Percentiles rank a stretch among this genome's conserved stretches.
Conservation (phyloP, 2,888 invertebrate genomes). For the Diarsia mendica region DNA sequence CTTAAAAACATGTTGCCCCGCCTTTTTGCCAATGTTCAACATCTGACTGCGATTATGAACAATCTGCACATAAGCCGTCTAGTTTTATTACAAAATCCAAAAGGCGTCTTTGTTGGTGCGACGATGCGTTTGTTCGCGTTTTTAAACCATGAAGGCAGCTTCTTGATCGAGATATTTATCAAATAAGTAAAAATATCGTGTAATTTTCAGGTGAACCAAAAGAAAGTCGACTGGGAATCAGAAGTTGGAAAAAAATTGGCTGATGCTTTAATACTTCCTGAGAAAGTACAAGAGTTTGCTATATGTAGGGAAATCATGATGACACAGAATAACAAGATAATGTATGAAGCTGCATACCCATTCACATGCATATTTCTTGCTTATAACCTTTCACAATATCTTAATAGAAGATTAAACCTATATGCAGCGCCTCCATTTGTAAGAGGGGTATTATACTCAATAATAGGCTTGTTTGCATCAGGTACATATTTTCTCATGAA, state of each 20-base stretch:
- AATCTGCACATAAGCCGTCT: too few relatives aligned
- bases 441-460: conserved; percentile 86
- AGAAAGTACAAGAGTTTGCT: conserved; percentile 95
- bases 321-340: conserved; percentile 90
- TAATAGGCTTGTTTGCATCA: conserved; percentile 89
- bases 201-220: conserved; percentile 89
- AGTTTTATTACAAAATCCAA: background rate
- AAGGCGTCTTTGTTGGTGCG: background rate
- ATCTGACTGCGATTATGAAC: too few relatives aligned
- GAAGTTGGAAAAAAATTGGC: conserved; percentile 91
- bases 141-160: background rate
- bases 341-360: conserved; percentile 90
- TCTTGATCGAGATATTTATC: background rate
- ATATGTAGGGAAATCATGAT: conserved; percentile 94
- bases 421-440: conserved; percentile 88
- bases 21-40: too few relatives aligned
- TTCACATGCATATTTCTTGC: conserved; percentile 84
- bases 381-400: conserved; percentile 87
- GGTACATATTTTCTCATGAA: conserved; percentile 92
- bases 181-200: background rate
- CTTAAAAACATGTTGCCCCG: too few relatives aligned
- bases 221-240: conserved; percentile 92
- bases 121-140: background rate
- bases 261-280: conserved; percentile 93
- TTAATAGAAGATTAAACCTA: conserved; percentile 90